These are phyloP conservation scores for Apodemus agrarius DNA, from an alignment of 2,797 vertebrate species.

Conservation along the genomic window DNA sequence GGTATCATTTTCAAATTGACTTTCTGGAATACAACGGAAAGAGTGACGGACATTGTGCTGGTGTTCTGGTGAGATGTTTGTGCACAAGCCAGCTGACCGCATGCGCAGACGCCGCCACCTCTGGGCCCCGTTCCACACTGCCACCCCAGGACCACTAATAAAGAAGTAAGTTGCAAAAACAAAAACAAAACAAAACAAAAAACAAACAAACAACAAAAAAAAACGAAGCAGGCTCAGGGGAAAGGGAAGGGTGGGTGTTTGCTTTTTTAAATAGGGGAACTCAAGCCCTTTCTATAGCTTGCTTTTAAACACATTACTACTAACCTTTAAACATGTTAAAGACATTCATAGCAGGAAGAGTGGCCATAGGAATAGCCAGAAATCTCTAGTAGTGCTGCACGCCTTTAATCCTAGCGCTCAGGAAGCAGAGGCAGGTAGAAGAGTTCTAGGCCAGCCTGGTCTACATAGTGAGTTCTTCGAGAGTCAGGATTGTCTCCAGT, in stretches of 20 bases:
- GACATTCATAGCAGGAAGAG: background rate
- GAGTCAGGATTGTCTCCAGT: background rate
- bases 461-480: background rate
- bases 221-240: background rate
- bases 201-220: no score
- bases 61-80: background rate
- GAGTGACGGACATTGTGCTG: background rate
- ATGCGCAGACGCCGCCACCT: background rate
- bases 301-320: background rate
- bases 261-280: background rate
- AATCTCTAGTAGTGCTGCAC: background rate
- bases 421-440: background rate
- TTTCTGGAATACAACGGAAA: background rate
- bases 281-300: background rate
- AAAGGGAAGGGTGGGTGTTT: background rate
- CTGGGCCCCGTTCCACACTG: background rate
- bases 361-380: background rate
- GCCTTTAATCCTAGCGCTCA: background rate
- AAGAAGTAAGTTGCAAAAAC: background rate
- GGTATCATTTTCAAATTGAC: background rate
- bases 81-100: background rate
- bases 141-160: background rate
- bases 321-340: background rate
- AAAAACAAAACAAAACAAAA: no score
- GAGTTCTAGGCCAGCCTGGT: background rate